Base-by-base conservation (phyloP, 1,140 invertebrate genomes). In the Lordiphosa clarofinis region DNA sequence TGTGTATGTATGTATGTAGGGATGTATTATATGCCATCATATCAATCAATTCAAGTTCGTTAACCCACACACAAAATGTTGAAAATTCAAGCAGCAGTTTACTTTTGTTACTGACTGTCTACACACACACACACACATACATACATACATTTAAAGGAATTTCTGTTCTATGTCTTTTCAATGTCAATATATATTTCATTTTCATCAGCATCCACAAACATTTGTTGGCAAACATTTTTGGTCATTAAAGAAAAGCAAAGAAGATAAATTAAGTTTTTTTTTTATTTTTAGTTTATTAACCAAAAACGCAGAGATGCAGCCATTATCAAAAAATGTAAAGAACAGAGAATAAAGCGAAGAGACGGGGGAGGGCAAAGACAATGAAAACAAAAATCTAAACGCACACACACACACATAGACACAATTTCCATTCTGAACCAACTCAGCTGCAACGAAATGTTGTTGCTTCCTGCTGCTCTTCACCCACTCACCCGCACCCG, bases 291-390 rank as follows among this genome's bases (percentile, higher is more conserved):
- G n/a, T 67, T 60, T 56, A 59, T 43, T 62, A 53, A 62, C 35
- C 78, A 76, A 74, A 68, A 44, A 44, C 56, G 3, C 21, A 21
- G 21, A 21, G 21, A 21, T 21, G 21, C 3, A 21, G 21, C 21
- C 73, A 78, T 78, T 73, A 76, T 79, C 66, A 74, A 79, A 78
- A 70, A 57, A 81, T 48, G 68, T 67, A 72, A 56, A 64, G 47
- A 46, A 67, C 61, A 39, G 60, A 24, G 37, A 56, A 40, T 37
- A 38, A 33, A 37, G 35, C 39, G 37, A 60, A 39, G 39, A 49
- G 31, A 42, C n/a, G 19, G 36, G 13, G 15, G 21, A 42, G 47
- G 56, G 21, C 21, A 3, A 47, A 48, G 54, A 55, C 49, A 37
- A 40, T 33, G 38, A 73, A 58, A 46, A 61, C 50, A 59, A 68